Evolutionary conservation across 2,113 vertebrate genomes (phyloP).

Genomic region (Pelecanus crispus): DNA sequence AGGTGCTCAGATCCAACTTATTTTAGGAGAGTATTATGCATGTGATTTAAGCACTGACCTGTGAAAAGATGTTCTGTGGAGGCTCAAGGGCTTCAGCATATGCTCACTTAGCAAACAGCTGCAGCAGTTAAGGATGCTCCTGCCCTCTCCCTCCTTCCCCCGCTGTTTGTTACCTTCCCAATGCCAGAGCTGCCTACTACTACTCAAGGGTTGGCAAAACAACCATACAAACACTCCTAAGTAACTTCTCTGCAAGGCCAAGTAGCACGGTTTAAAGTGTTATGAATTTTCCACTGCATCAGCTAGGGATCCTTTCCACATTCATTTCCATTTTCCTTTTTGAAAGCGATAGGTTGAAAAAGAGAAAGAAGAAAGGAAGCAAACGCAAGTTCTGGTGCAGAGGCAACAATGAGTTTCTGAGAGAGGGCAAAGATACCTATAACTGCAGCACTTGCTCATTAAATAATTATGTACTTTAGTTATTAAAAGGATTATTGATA

Average conservation of each 20-base stretch:
- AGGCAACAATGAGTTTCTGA: not conserved
- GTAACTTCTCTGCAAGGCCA: not conserved
- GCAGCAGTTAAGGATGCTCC: not conserved
- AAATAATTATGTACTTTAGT: not conserved
- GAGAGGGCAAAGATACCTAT: not conserved
- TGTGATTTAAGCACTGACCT: not conserved
- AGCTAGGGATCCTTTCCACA: not conserved
- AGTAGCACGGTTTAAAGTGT: not conserved
- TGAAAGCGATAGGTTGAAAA: not conserved
- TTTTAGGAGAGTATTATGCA: not conserved
- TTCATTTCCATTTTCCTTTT: not conserved
- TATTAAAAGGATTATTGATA: not conserved
- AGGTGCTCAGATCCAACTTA: not conserved
- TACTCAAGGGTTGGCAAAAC: not conserved
- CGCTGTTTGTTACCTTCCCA: not conserved
- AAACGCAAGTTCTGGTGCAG: not conserved
- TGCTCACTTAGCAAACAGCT: not conserved
- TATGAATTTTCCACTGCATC: not conserved
- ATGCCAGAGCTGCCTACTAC: not conserved
- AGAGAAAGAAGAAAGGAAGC: not conserved
- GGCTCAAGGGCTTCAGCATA: not conserved
- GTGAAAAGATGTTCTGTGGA: not conserved
- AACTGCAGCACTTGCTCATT: not conserved
- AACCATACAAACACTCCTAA: rapidly evolving
- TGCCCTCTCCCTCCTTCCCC: not conserved